Evolutionary conservation across 2,888 invertebrate species (phyloP), one percentile per base, ranked within the genome.

Genomic region (Ophion obscuratus): DNA sequence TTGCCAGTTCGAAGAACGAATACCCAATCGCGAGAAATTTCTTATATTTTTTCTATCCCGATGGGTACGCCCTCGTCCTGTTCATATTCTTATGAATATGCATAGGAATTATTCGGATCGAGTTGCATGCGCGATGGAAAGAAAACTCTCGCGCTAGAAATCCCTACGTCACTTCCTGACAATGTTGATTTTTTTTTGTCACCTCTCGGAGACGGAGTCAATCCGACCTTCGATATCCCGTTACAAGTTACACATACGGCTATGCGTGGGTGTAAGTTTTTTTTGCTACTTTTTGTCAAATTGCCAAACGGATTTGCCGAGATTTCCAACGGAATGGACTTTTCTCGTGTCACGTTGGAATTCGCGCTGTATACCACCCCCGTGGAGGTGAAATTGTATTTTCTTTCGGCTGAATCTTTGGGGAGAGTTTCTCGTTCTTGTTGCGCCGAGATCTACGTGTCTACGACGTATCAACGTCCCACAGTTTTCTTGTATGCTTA

Each of bases 401-500:
- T 81, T 64, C 77, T 44, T 36, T 53, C 27, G 44, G 68, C 36
- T 44, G 47, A 57, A 62, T 77, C 77, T 67, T 68, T 70, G 31
- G 40, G 17, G 53, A 67, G 24, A 62, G 36, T 62, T 68, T 68
- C 76, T 67, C n/a, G 66, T 77, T 77, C n/a, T 59, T 70, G 31
- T 44, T 53, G 59, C 57, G 40, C 53, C 20, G 59, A 59, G 59
- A 74, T 78, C 59, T 44, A 62, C 62, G 70, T 64, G 24, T 79
- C 79, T 47, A 24, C 24, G 74, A 53, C 68, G 40, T 75, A 79
- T 84, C 79, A 78, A 81, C 61, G 47, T 82, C 82, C 53, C 53
- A 17, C 53, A 14, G 53, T 4, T 53, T 53, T 53, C 53, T 17
- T 53, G 2, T 17, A 5, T 53, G 53, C 14, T 53, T 53, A 14